Evolutionary conservation across 2,797 vertebrate genomes (phyloP).

Genomic region (Phoxinus dragarum): DNA sequence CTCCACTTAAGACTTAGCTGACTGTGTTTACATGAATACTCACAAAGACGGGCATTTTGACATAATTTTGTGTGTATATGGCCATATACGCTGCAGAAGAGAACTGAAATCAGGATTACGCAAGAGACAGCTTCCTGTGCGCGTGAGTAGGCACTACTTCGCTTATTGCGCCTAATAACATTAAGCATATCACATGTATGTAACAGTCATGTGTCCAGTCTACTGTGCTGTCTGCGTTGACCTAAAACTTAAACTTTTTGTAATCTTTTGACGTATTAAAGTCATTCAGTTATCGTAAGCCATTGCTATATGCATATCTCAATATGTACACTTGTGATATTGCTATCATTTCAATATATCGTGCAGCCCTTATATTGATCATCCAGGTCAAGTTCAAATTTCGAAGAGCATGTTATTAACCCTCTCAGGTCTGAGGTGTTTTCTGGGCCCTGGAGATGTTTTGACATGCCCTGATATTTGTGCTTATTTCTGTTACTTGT

Average conservation of each 20-base stretch:
- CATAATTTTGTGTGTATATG: not conserved
- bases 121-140: not conserved
- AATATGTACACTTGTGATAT: not conserved
- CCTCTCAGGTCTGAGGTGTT: no score
- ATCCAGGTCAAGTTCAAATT: not conserved
- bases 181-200: not conserved
- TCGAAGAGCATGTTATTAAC: slow-evolving; percentile 2
- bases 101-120: not conserved
- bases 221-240: not conserved
- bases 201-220: slow-evolving; percentile 7
- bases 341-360: not conserved
- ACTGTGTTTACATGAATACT: not conserved
- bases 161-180: slow-evolving; percentile 1
- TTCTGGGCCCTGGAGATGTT: no score
- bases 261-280: not conserved
- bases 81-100: not conserved
- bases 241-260: not conserved
- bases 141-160: not conserved
- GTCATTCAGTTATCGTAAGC: not conserved
- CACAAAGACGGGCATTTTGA: not conserved
- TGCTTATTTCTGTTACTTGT: no score
- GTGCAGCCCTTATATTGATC: not conserved
- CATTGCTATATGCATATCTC: not conserved
- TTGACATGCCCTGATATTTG: no score
- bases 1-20: not conserved